phyloP scores from a whole-genome alignment of 2,797 vertebrate genomes.

The Lepilemur septentrionalis region DNA sequence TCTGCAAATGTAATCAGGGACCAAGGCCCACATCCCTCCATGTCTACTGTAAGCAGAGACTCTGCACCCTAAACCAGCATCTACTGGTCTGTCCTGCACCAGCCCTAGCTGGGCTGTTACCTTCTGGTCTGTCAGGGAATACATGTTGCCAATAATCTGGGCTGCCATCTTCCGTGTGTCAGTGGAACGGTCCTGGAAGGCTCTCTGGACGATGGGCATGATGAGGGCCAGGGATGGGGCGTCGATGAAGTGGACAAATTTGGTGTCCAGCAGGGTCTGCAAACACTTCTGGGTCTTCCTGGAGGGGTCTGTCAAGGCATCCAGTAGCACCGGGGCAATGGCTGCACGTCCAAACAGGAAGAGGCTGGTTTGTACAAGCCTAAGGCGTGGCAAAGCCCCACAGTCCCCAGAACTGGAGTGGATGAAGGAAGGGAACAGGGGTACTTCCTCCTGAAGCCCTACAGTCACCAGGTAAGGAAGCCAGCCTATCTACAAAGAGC shows the following conservation, averaged over 20 bases:
- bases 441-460: neutral
- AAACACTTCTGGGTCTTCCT: conserved; percentile 96
- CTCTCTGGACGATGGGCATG: conserved; percentile 99
- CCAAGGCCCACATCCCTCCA: neutral
- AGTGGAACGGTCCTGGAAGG: conserved; percentile 98
- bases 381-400: neutral
- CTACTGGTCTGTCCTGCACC: neutral
- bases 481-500: neutral
- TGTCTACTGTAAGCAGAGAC: neutral
- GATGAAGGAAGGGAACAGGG: neutral
- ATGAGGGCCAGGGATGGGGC: conserved; percentile 97
- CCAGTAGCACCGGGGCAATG: conserved; percentile 95
- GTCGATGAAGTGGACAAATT: conserved; percentile 99
- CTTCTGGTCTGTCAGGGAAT: conserved; percentile 99
- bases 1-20: neutral
- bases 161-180: conserved; percentile 99
- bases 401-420: neutral
- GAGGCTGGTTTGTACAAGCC: neutral
- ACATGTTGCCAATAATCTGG: conserved; percentile 99
- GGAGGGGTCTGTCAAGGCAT: conserved; percentile 97
- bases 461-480: neutral
- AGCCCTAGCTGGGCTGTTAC: conserved; percentile 77
- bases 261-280: conserved; percentile 97
- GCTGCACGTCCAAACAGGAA: conserved; percentile 83
- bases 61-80: neutral